phyloP scores from a whole-genome alignment of 2,797 vertebrate species.

The Rhinophrynus dorsalis region DNA sequence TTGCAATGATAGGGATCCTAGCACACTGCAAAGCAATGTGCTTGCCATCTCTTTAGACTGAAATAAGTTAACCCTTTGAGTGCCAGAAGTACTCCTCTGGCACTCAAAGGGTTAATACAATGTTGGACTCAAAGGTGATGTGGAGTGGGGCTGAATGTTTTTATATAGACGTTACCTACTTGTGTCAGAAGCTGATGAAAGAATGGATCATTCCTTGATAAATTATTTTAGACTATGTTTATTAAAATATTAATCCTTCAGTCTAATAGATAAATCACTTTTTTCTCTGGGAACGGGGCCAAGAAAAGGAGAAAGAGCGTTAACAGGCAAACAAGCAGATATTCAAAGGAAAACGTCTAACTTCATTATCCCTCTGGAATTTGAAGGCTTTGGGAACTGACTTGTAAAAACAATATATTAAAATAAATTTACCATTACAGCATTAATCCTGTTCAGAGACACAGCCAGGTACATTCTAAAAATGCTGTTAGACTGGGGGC shows the following conservation, averaged over 20 bases:
- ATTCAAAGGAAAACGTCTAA: slow-evolving; percentile 26
- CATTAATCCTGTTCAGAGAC: slow-evolving; percentile 1
- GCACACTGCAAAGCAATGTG: no score
- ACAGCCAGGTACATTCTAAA: slow-evolving; percentile 32
- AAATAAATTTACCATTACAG: slow-evolving; percentile 25
- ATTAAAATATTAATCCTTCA: slow-evolving; percentile 34
- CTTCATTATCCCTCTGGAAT: slow-evolving; percentile 34
- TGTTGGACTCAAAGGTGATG: no score
- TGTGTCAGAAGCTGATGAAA: background rate
- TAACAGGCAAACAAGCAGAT: slow-evolving; percentile 19
- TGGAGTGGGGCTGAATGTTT: no score
- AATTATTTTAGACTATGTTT: slow-evolving; percentile 25
- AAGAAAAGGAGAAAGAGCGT: slow-evolving; percentile 19
- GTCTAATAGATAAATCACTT: slow-evolving; percentile 29
- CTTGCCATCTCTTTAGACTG: no score
- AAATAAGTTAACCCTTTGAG: no score
- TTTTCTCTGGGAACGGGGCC: slow-evolving; percentile 37
- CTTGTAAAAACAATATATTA: slow-evolving; percentile 30
- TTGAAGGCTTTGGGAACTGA: slow-evolving; percentile 14
- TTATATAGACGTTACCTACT: background rate
- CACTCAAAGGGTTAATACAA: no score
- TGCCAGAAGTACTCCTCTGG: no score
- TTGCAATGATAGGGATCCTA: no score
- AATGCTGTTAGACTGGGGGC: background rate
- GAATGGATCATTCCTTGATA: background rate